Percentiles rank a stretch among this genome's conserved stretches.
These are phyloP conservation scores for Megaceryle alcyon DNA, from an alignment of 2,797 vertebrate genomes.

Conservation along the genomic window DNA sequence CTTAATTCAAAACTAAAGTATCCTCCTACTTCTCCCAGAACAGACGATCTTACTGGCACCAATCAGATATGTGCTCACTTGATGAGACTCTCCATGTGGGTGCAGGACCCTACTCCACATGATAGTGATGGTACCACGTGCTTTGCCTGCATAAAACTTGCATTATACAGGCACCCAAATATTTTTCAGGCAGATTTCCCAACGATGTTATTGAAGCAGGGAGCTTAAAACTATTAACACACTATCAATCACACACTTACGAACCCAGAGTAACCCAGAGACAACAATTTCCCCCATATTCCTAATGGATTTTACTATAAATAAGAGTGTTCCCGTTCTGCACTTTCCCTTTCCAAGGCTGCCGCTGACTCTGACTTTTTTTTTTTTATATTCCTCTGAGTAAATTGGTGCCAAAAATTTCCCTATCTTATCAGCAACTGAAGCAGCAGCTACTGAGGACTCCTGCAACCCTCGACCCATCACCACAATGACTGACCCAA, in stretches of 20 bases:
- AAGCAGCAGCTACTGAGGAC: not conserved
- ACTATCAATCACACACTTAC: not conserved
- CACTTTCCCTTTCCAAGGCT: not conserved
- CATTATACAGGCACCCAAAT: not conserved
- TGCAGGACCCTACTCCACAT: not conserved
- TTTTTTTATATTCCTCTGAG: not conserved
- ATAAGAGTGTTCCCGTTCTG: not conserved
- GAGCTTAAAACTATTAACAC: not conserved
- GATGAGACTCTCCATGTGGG: not conserved
- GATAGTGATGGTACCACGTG: not conserved
- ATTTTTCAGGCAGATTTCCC: not conserved
- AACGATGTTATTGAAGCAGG: not conserved
- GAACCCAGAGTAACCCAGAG: not conserved
- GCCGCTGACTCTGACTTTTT: not conserved
- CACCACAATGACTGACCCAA: rapidly evolving
- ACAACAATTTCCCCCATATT: not conserved
- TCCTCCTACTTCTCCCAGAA: rapidly evolving
- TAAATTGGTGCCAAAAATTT: not conserved
- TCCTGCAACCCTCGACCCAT: not conserved
- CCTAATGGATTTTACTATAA: not conserved
- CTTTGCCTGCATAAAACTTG: not conserved
- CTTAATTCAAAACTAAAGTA: not conserved
- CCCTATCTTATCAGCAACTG: not conserved
- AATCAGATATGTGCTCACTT: not conserved
- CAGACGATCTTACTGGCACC: not conserved